These are phyloP conservation scores for Falcunculus frontatus DNA, from an alignment of 2,113 vertebrate species.

Conservation along the genomic window DNA sequence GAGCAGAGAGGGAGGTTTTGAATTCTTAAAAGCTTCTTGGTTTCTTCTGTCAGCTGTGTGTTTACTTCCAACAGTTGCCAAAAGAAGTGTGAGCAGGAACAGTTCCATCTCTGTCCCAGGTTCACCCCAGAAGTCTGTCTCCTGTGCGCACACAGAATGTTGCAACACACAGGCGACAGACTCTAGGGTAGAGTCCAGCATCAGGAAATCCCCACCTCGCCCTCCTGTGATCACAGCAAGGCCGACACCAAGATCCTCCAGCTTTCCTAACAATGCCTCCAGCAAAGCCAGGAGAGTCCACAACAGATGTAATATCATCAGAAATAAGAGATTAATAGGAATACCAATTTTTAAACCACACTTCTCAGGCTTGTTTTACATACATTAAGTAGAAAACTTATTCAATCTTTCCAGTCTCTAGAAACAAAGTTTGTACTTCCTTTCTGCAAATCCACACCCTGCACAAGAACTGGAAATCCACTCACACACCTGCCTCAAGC, in stretches of 20 bases:
- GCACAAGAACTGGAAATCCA: not conserved
- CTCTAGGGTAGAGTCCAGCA: not conserved
- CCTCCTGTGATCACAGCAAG: not conserved
- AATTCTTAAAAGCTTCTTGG: not conserved
- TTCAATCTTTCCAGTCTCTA: not conserved
- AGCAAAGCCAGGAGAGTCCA: not conserved
- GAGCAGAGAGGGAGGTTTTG: not conserved
- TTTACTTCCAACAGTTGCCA: not conserved
- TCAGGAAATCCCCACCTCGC: fast-evolving
- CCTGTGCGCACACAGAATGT: not conserved
- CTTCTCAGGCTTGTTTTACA: not conserved
- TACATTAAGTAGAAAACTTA: not conserved
- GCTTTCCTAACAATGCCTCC: not conserved
- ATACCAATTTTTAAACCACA: fast-evolving
- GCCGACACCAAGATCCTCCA: not conserved
- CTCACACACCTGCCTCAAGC: not conserved
- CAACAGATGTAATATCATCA: not conserved
- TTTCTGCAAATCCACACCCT: not conserved
- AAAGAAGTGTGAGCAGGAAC: not conserved
- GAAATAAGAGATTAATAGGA: not conserved
- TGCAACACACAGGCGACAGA: too few relatives aligned
- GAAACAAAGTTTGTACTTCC: not conserved
- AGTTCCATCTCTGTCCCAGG: not conserved
- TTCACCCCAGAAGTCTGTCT: not conserved
- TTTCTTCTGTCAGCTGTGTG: not conserved